Conservation (phyloP, 1,140 invertebrate species). For the Stegodyphus mimosarum region DNA sequence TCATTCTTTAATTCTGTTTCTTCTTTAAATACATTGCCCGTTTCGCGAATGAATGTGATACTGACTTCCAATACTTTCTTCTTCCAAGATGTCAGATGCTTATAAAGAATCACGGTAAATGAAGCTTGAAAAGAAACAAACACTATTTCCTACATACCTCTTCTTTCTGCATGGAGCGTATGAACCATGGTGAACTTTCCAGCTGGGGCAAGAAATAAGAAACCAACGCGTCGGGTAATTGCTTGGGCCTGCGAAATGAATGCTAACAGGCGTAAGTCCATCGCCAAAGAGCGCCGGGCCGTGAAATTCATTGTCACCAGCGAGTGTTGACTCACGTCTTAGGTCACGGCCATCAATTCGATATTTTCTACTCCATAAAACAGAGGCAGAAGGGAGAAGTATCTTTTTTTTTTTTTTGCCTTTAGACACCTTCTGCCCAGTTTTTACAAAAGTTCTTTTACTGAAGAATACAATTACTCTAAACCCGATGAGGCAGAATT, state of each 20-base stretch:
- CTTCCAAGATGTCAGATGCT: neutral
- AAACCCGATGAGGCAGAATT: too few species aligned
- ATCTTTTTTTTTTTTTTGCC: neutral
- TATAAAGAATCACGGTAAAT: constrained; percentile 20
- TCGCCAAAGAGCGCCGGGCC: constrained; percentile 4
- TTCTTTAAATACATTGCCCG: too few species aligned
- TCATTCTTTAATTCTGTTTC: too few species aligned
- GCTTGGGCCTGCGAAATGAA: constrained; percentile 18
- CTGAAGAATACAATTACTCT: too few species aligned
- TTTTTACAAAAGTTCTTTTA: too few species aligned
- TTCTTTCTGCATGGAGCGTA: neutral
- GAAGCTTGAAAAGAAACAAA: constrained; percentile 22
- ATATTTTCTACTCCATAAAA: constrained; percentile 47
- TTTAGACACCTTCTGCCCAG: neutral
- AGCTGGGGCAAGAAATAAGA: neutral
- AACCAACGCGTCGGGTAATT: constrained; percentile 5
- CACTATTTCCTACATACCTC: neutral
- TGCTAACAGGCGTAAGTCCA: constrained; percentile 22
- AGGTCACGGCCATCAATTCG: constrained; percentile 52
- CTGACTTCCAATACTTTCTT: too few species aligned
- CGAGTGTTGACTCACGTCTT: constrained; percentile 49
- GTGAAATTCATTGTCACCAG: constrained; percentile 52
- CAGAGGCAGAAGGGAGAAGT: neutral
- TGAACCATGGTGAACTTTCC: neutral
- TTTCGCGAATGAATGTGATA: too few species aligned